These are phyloP conservation scores for Ciona savignyi DNA, from an alignment of 23 tunicate genomes.

Conservation along the genomic window DNA sequence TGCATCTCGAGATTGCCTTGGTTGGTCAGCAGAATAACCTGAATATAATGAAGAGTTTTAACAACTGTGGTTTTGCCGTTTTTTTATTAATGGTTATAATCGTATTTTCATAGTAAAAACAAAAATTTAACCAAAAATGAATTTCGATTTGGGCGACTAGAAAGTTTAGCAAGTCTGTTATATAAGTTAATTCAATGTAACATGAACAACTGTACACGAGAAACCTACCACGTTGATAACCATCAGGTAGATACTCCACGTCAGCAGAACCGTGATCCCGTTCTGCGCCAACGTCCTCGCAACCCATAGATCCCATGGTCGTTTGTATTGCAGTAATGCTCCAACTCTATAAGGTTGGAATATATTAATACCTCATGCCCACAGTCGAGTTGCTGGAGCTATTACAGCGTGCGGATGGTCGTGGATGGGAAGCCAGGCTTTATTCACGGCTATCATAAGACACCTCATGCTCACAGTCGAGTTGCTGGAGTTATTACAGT, in stretches of 20 bases:
- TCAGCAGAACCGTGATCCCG: conserved; percentile 37
- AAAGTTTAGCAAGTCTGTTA: too few relatives aligned
- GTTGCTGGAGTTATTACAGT: too few relatives aligned
- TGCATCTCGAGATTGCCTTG: conserved; percentile 22
- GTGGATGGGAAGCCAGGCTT: too few relatives aligned
- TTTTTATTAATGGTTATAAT: not conserved
- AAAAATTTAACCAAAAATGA: not conserved
- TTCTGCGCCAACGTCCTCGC: conserved; percentile 62
- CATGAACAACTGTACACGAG: too few relatives aligned
- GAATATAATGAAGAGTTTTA: too few relatives aligned
- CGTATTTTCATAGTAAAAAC: not conserved
- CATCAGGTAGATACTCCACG: conserved; percentile 40
- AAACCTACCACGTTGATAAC: conserved; percentile 37
- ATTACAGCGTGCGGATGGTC: too few relatives aligned
- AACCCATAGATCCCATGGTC: conserved; percentile 86
- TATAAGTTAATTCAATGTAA: too few relatives aligned
- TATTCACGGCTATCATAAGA: too few relatives aligned
- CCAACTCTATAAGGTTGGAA: conserved; percentile 33
- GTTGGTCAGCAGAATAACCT: conserved; percentile 36
- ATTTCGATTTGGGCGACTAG: too few relatives aligned
- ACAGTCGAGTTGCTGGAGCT: too few relatives aligned
- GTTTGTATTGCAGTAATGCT: conserved; percentile 44
- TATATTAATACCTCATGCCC: too few relatives aligned
- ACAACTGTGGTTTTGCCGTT: not conserved
- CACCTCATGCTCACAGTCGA: too few relatives aligned